Conservation (phyloP, 2,888 invertebrate genomes). For the Eilema caniola region DNA sequence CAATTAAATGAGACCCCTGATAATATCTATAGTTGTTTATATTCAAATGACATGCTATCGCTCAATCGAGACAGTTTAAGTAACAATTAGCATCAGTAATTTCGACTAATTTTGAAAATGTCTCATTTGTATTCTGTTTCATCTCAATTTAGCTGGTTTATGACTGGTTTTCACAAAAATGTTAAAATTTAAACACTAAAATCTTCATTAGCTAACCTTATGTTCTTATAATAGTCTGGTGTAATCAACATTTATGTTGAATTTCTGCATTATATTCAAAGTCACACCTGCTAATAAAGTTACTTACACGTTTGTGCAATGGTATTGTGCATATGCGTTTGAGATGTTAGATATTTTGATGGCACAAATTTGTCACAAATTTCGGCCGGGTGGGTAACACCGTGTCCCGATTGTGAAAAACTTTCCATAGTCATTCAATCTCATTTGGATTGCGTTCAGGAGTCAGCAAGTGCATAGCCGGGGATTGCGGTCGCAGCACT, state of each 20-base stretch:
- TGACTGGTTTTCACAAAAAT: constrained; percentile 25
- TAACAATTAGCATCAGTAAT: constrained; percentile 40
- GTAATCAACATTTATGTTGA: background rate
- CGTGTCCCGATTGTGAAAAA: too few relatives aligned
- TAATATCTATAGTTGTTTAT: constrained; percentile 36
- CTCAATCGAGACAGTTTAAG: constrained; percentile 29
- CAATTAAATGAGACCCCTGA: constrained; percentile 34
- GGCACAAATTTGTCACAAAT: too few relatives aligned
- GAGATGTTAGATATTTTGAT: constrained; percentile 7
- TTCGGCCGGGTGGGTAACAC: too few relatives aligned
- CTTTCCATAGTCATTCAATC: too few relatives aligned
- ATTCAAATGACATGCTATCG: constrained; percentile 39
- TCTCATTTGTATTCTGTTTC: constrained; percentile 39
- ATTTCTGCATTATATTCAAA: constrained; percentile 25
- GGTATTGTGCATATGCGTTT: constrained; percentile 22
- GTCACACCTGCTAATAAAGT: constrained; percentile 30
- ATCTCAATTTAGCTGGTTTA: constrained; percentile 33
- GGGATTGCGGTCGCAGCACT: too few relatives aligned
- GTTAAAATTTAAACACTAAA: constrained; percentile 14
- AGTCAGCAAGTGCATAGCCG: too few relatives aligned
- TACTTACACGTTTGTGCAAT: constrained; percentile 15
- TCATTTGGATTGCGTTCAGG: too few relatives aligned
- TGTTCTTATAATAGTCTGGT: constrained; percentile 13
- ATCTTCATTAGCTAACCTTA: constrained; percentile 12
- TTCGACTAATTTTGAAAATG: constrained; percentile 32